These are phyloP conservation scores for Ceratotherium simum DNA, from an alignment of 2,113 vertebrate genomes.

Conservation along the genomic window DNA sequence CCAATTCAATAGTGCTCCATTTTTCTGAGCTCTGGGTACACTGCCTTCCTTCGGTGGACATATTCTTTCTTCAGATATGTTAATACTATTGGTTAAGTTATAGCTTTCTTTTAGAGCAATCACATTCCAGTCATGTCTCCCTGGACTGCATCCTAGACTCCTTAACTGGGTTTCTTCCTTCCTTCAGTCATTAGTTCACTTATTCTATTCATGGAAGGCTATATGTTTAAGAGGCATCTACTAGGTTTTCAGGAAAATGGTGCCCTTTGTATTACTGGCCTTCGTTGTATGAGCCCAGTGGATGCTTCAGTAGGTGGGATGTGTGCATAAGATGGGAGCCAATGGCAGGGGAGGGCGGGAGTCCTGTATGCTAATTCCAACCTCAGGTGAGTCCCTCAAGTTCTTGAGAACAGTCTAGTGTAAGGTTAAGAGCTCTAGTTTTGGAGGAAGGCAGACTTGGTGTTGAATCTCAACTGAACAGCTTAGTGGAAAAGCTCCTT, in stretches of 20 bases:
- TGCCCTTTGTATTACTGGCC: neutral
- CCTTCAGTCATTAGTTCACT: slow-evolving; percentile 58
- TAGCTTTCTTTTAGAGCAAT: slow-evolving; percentile 46
- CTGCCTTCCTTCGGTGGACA: neutral
- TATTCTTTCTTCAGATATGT: slow-evolving; percentile 65
- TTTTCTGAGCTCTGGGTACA: slow-evolving; percentile 47
- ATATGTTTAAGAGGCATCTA: neutral
- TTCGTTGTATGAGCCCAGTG: neutral
- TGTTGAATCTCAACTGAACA: neutral
- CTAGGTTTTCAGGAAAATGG: neutral
- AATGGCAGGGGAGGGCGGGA: neutral
- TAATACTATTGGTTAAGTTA: slow-evolving; percentile 66
- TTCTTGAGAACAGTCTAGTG: neutral
- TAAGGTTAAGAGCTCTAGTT: neutral
- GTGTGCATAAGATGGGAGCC: neutral
- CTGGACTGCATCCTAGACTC: neutral
- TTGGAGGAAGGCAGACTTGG: neutral
- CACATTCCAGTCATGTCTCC: slow-evolving; percentile 26
- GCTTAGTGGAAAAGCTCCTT: neutral
- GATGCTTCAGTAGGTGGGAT: neutral
- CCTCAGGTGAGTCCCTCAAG: neutral
- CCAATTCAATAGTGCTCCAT: slow-evolving; percentile 44
- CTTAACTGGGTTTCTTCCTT: slow-evolving; percentile 61
- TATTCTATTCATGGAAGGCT: neutral
- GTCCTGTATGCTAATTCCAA: neutral